Conservation (phyloP, 2,113 vertebrate genomes). For the Gasterosteus nipponicus region DNA sequence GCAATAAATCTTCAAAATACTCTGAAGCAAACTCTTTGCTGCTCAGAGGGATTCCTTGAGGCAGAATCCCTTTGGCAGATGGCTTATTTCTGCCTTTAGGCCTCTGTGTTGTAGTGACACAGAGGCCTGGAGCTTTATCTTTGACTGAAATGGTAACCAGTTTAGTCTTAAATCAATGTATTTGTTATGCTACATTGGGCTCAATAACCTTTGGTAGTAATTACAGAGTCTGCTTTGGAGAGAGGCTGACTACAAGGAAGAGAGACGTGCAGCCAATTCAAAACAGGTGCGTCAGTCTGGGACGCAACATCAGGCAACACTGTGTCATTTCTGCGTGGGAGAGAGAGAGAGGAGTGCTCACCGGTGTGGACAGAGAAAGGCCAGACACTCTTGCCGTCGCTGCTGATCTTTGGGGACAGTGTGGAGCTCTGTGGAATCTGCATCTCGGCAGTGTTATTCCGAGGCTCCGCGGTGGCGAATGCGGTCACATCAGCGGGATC, state of each 20-base stretch:
- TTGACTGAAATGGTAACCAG: conserved; percentile 56
- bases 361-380: conserved; percentile 93
- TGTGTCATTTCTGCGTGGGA: not conserved
- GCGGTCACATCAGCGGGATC: conserved; percentile 55
- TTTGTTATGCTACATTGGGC: conserved; percentile 54
- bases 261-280: not conserved
- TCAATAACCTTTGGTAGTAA: conserved; percentile 30
- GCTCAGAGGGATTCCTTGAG: conserved; percentile 61
- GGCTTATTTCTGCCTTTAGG: conserved; percentile 63
- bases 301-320: not conserved
- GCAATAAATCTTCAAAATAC: conserved; percentile 3
- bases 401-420: conserved; percentile 59
- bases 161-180: conserved; percentile 58
- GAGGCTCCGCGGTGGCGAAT: conserved; percentile 83
- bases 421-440: conserved; percentile 83
- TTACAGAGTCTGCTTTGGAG: conserved; percentile 18
- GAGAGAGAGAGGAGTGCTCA: conserved; percentile 72
- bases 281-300: not conserved
- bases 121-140: conserved; percentile 61
- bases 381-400: conserved; percentile 70
- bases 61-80: conserved; percentile 61
- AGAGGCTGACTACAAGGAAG: conserved; percentile 24
- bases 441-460: conserved; percentile 79
- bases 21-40: conserved; percentile 50
- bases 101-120: conserved; percentile 62